phyloP scores from a whole-genome alignment of 2,888 invertebrate species.

The Eudasyphora cyanicolor region DNA sequence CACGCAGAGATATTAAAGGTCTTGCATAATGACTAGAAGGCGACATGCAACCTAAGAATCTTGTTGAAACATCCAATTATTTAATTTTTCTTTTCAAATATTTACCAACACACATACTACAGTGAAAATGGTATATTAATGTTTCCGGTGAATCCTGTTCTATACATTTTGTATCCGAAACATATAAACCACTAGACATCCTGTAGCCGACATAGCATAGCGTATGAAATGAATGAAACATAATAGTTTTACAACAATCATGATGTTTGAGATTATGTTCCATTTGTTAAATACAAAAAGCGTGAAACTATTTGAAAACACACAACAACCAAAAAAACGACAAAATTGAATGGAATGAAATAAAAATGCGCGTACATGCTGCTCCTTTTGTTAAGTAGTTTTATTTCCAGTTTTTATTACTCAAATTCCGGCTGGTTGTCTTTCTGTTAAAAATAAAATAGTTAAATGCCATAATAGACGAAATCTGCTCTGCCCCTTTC shows the following conservation, averaged over 20 bases:
- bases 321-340: no score
- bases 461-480: slow-evolving; percentile 17
- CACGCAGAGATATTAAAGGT: no score
- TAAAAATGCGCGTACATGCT: not conserved
- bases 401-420: slow-evolving; percentile 35
- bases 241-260: slow-evolving; percentile 39
- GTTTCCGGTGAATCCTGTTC: no score
- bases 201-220: not conserved
- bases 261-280: slow-evolving; percentile 20
- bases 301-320: slow-evolving; percentile 47
- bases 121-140: no score
- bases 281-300: slow-evolving; percentile 34
- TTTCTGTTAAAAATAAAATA: slow-evolving; percentile 8
- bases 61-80: no score
- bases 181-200: not conserved
- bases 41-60: no score
- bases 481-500: not conserved
- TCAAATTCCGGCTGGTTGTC: slow-evolving; percentile 27
- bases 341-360: not conserved
- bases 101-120: no score
- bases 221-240: not conserved
- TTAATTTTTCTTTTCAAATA: no score
- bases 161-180: no score
- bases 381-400: slow-evolving; percentile 40
- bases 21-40: no score